Evolutionary conservation across 2,797 vertebrate species (phyloP).

Genomic region (Anisognathus igniventris): DNA sequence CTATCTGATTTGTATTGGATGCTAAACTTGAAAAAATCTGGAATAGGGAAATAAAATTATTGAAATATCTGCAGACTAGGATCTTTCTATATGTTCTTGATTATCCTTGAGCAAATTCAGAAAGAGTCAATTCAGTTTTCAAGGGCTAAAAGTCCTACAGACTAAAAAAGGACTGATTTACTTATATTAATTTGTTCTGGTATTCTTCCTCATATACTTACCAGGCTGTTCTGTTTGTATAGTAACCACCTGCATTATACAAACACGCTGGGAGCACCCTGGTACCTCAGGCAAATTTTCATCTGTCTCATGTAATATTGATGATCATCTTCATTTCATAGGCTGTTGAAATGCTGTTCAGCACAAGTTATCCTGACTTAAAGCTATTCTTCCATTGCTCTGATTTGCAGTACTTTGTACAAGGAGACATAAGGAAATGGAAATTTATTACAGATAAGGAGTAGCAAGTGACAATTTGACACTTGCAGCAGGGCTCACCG

Average conservation of each 20-base stretch:
- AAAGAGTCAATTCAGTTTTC: not conserved
- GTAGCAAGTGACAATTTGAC: not conserved
- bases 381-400: not conserved
- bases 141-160: not conserved
- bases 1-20: not conserved
- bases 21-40: not conserved
- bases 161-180: not conserved
- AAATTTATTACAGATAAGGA: not conserved
- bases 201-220: not conserved
- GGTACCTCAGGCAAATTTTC: not conserved
- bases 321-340: not conserved
- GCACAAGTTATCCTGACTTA: not conserved
- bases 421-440: not conserved
- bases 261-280: not conserved
- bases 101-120: not conserved
- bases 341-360: not conserved
- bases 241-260: not conserved
- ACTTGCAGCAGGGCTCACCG: not conserved
- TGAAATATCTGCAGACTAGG: not conserved
- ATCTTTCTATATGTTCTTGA: not conserved
- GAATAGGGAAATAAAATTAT: not conserved
- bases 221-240: not conserved
- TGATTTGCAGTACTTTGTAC: not conserved
- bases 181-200: not conserved
- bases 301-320: not conserved